A percentile compares a stretch with the other conserved stretches of the same genome.
phyloP scores from a whole-genome alignment of 2,113 vertebrate species.

The Rhegmatorhina hoffmannsi region DNA sequence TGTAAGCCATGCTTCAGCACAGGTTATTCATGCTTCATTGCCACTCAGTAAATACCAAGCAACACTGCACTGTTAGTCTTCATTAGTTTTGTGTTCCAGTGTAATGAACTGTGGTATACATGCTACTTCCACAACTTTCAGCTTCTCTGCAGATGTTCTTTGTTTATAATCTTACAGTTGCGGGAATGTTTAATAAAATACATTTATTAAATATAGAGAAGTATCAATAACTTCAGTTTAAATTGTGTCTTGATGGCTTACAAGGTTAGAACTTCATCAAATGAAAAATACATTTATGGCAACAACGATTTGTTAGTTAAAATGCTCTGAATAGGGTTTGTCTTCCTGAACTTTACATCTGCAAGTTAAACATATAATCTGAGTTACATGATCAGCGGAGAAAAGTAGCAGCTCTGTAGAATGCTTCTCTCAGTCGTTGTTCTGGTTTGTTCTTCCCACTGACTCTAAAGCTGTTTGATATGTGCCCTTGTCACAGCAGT shows the following conservation, averaged over 20 bases:
- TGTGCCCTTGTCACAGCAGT: neutral
- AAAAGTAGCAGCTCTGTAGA: neutral
- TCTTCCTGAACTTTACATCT: neutral
- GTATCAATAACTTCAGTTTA: neutral
- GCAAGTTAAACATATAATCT: neutral
- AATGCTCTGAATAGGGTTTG: neutral
- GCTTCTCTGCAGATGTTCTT: neutral
- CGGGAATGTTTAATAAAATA: neutral
- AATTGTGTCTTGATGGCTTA: neutral
- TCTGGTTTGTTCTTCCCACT: neutral
- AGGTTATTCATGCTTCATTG: neutral
- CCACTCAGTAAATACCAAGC: neutral
- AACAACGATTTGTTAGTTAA: neutral
- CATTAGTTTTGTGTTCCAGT: neutral
- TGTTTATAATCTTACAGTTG: neutral
- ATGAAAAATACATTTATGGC: neutral
- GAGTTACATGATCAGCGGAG: neutral
- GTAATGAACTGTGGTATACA: neutral
- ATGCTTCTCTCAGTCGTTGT: neutral
- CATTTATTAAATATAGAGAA: neutral
- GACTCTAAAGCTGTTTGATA: neutral
- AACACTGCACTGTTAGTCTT: neutral
- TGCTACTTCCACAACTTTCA: neutral
- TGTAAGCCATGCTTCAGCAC: neutral
- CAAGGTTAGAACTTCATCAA: neutral